Evolutionary conservation across 1,140 invertebrate genomes (phyloP).

Genomic region (Drosophila pseudoananassae): DNA sequence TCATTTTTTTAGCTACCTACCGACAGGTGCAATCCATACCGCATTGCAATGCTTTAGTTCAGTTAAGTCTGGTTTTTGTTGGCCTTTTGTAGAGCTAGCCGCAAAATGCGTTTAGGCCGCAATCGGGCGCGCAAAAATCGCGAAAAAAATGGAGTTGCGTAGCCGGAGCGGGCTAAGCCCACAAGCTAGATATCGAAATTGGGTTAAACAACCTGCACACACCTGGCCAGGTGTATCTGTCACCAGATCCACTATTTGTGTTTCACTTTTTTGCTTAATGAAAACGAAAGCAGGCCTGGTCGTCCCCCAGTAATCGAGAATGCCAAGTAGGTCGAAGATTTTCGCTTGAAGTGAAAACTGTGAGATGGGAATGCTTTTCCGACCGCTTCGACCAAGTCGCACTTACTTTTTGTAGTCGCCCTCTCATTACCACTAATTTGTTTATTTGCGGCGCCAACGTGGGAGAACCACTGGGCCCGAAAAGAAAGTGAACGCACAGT

Average conservation of each 20-base stretch:
- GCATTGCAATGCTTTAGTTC: conserved; percentile 26
- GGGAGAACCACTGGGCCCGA: conserved; percentile 41
- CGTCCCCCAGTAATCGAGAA: conserved; percentile 55
- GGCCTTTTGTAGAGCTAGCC: conserved; percentile 18
- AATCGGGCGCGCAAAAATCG: conserved; percentile 28
- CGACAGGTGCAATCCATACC: conserved; percentile 60
- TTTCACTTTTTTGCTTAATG: conserved; percentile 67
- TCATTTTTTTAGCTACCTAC: conserved; percentile 50
- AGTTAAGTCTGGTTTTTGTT: conserved; percentile 34
- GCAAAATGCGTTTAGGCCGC: conserved; percentile 58
- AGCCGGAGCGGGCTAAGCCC: conserved; percentile 50
- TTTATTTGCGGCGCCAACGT: conserved; percentile 63
- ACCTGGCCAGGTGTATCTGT: conserved; percentile 36
- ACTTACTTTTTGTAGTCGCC: conserved; percentile 31
- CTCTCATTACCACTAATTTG: conserved; percentile 69
- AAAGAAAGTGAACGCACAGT: conserved; percentile 48
- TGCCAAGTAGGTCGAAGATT: conserved; percentile 66
- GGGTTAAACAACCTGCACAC: conserved; percentile 68
- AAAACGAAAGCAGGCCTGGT: conserved; percentile 75
- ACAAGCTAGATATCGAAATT: conserved; percentile 71
- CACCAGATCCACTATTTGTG: conserved; percentile 48
- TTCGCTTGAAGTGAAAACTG: conserved; percentile 61
- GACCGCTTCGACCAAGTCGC: neutral
- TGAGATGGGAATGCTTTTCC: conserved; percentile 26
- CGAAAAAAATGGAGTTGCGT: conserved; percentile 51